phyloP scores from a whole-genome alignment of 2,888 invertebrate species.

The Antheraea assamensis region DNA sequence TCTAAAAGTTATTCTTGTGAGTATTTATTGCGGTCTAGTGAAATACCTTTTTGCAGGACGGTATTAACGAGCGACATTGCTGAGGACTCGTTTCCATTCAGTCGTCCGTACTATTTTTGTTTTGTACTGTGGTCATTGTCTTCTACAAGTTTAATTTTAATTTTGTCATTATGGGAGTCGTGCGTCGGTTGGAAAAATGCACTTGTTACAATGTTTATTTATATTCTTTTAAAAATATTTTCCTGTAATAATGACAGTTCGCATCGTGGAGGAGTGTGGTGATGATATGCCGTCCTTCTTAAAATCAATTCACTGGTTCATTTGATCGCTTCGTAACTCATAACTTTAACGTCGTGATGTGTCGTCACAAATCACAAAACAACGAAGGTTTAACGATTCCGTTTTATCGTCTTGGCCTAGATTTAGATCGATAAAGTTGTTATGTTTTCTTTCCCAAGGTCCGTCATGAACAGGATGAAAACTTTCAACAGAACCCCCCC shows the following conservation, averaged over 20 bases:
- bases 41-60: neutral
- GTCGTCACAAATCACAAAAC: constrained; percentile 42
- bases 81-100: neutral
- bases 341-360: constrained; percentile 39
- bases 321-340: constrained; percentile 14
- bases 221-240: neutral
- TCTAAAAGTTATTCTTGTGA: neutral
- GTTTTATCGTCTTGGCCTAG: constrained; percentile 23
- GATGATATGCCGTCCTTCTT: neutral
- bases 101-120: neutral
- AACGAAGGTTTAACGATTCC: constrained; percentile 7
- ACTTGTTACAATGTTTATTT: neutral
- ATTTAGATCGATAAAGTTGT: constrained; percentile 17
- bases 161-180: neutral
- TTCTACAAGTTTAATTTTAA: neutral
- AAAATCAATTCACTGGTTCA: constrained; percentile 9
- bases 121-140: neutral
- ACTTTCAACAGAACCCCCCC: constrained; percentile 19
- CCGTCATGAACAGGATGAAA: constrained; percentile 38
- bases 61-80: neutral
- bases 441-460: constrained; percentile 60
- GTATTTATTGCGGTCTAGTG: neutral
- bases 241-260: neutral
- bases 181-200: neutral
- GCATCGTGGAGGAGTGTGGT: neutral